phyloP scores from a whole-genome alignment of 2,888 invertebrate genomes.

The Folsomia manolachei region DNA sequence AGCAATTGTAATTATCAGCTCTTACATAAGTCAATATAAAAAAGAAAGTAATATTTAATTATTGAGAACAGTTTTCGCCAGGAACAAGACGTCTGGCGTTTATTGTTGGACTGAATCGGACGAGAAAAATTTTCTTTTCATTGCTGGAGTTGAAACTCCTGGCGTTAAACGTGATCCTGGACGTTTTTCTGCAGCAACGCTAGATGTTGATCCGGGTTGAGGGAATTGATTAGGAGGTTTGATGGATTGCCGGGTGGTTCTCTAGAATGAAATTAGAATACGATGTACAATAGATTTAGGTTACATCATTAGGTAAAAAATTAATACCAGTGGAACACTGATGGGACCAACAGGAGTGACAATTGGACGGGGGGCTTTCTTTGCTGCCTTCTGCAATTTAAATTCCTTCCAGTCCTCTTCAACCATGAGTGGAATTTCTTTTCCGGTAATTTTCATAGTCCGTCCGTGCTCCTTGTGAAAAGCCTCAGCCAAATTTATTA shows the following conservation, averaged over 20 bases:
- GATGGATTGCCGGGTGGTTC: not conserved
- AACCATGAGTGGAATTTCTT: constrained; percentile 33
- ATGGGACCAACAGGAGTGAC: not conserved
- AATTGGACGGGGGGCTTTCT: constrained; percentile 9
- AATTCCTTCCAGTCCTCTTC: constrained; percentile 33
- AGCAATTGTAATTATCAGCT: too few relatives aligned
- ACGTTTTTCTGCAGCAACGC: not conserved
- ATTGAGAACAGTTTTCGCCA: too few relatives aligned
- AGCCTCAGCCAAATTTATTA: constrained; percentile 28
- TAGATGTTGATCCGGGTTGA: not conserved
- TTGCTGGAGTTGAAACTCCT: not conserved
- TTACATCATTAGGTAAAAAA: too few relatives aligned
- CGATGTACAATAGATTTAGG: too few relatives aligned
- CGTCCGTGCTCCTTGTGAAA: constrained; percentile 39
- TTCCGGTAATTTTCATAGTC: constrained; percentile 33
- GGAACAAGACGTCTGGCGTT: too few relatives aligned
- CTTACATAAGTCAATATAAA: too few relatives aligned
- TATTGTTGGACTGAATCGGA: too few relatives aligned
- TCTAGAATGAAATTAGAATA: not conserved
- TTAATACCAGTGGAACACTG: too few relatives aligned
- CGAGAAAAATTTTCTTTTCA: not conserved
- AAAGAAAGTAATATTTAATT: too few relatives aligned
- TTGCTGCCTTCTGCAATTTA: constrained; percentile 26
- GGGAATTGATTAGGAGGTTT: not conserved
- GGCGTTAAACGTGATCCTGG: not conserved